Base-by-base conservation (phyloP, 2,888 invertebrate genomes). In the Antitype chi region DNA sequence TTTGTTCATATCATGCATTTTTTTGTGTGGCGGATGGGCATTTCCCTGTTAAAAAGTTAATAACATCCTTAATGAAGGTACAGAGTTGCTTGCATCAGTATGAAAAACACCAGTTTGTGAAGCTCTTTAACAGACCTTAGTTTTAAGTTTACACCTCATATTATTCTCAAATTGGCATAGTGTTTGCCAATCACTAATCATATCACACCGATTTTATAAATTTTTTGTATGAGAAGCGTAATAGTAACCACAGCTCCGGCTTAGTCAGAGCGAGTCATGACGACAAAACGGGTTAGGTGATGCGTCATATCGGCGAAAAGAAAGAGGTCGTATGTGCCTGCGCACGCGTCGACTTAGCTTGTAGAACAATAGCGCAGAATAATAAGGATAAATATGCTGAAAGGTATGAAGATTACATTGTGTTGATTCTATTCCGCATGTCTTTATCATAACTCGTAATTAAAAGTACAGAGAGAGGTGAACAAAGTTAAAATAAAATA, bases 211-310 rank as follows among this genome's bases (percentile, higher is more conserved):
- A 47, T 47, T 62, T 28, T 8, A 28, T 43, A 62, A n/a, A 85
- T 83, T 84, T 88, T 86, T 87, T 84, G 87, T 88, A 87, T 82
- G 60, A 85, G 88, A 90, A 85, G 85, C 82, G 88, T 89, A 90
- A 90, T 89, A 90, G 91, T 88, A 90, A 91, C 89, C 90, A 89
- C 89, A 85, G 73, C 86, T 81, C 81, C 82, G 88, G 88, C 89
- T 92, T 91, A 91, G 91, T 92, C 92, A 91, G 88, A 89, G 82
- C 89, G 82, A 87, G 89, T 90, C 91, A 89, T 89, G 89, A 76
- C 81, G 76, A 89, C 88, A 84, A 87, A 93, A 92, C 92, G 88
- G 89, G 92, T 92, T 92, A 84, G 86, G 85, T 87, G 90, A 91
- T 93, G 92, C 90, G 92, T 93, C 92, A 93, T 90, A 85, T 82